A percentile compares a stretch with the other conserved stretches of the same genome.
Conservation (phyloP, 2,888 invertebrate genomes). For the Carabus problematicus region DNA sequence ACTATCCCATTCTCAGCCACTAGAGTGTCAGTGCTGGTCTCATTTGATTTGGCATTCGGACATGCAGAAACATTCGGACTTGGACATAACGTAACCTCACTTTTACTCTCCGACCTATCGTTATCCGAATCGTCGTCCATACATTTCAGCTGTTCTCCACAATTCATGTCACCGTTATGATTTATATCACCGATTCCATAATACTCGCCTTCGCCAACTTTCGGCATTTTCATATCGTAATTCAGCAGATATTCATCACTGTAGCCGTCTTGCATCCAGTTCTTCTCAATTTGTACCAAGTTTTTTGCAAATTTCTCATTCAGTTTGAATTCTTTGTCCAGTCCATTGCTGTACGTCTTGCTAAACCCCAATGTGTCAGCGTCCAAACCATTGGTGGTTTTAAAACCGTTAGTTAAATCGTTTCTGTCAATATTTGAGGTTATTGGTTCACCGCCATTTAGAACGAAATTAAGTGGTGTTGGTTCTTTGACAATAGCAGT, state of each 20-base stretch:
- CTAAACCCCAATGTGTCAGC: conserved; percentile 18
- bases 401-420: conserved; percentile 2
- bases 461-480: neutral
- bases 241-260: conserved; percentile 1
- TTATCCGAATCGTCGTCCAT: conserved; percentile 51
- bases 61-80: conserved; percentile 11
- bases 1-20: conserved; percentile 56
- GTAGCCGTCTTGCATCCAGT: conserved; percentile 8
- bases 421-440: neutral
- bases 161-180: conserved; percentile 31
- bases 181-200: conserved; percentile 32
- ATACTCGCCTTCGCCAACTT: neutral
- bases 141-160: conserved; percentile 44
- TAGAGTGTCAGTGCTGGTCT: conserved; percentile 65
- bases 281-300: conserved; percentile 5
- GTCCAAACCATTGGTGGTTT: neutral
- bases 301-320: too few species aligned
- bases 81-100: conserved; percentile 51
- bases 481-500: conserved; percentile 1
- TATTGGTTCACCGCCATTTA: neutral
- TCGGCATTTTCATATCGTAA: conserved; percentile 4
- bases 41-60: conserved; percentile 52
- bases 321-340: neutral
- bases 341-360: conserved; percentile 1
- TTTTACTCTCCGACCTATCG: conserved; percentile 51